phyloP scores from a whole-genome alignment of 2,888 invertebrate species.

The Sabatieria punctata region DNA sequence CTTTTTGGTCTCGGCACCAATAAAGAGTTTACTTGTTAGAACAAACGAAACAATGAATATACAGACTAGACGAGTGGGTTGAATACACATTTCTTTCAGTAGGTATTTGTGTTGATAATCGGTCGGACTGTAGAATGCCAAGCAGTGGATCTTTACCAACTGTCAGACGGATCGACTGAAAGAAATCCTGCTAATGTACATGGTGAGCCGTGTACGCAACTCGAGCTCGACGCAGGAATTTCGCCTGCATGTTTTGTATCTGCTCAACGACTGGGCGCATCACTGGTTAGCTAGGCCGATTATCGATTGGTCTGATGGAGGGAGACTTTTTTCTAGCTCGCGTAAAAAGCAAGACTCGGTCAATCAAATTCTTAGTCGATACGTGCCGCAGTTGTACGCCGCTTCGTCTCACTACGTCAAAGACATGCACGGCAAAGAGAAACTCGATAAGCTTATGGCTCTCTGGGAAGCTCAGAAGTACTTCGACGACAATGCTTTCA shows the following conservation, averaged over 20 bases:
- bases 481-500: conserved; percentile 30
- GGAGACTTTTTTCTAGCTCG: conserved; percentile 68
- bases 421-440: conserved; percentile 32
- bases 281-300: conserved; percentile 58
- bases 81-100: too few relatives aligned
- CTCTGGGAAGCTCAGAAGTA: conserved; percentile 81
- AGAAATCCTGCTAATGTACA: conserved; percentile 70
- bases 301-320: neutral
- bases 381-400: conserved; percentile 95
- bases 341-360: conserved; percentile 84
- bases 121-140: conserved; percentile 60
- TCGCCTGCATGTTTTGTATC: conserved; percentile 90
- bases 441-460: conserved; percentile 70
- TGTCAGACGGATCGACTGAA: conserved; percentile 62
- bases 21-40: too few relatives aligned
- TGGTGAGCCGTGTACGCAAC: conserved; percentile 57
- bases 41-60: too few relatives aligned
- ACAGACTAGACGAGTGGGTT: too few relatives aligned
- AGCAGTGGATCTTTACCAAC: conserved; percentile 91
- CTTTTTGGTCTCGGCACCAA: too few relatives aligned
- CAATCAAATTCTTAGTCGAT: conserved; percentile 76
- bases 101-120: too few relatives aligned
- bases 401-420: conserved; percentile 62
- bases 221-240: conserved; percentile 4
- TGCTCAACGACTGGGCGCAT: conserved; percentile 94